Evolutionary conservation across 2,113 vertebrate genomes (phyloP), one percentile per base, ranked within the genome.

Genomic region (Indicator maculatus): DNA sequence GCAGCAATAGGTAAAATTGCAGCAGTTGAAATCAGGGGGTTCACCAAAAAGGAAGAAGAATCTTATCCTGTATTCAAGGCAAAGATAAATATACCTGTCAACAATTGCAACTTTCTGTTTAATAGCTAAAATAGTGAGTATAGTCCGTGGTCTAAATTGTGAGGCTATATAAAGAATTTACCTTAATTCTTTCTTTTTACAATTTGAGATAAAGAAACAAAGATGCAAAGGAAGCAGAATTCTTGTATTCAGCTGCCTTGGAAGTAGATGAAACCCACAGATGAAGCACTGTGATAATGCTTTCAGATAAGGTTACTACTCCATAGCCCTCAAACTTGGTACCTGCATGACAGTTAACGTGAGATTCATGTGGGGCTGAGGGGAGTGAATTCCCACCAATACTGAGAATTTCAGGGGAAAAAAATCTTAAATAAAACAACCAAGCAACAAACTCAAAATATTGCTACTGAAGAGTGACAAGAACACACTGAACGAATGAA

Each of bases 131-230:
- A 74, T 44, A 50, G 66, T 70, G 77, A 90, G 66, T 70, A 26
- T 0, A 47, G 8, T 44, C 39, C 1, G 2, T 58, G 33, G 6
- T n/a, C 16, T 73, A 47, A 45, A 76, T 23, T 18, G 17, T 0
- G 1, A 80, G 7, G 9, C 12, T 8, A 0, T 4, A 6, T 19
- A 14, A 61, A 17, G 61, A 56, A 8, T 63, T 86, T 36, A 52
- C 21, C 19, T n/a, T 23, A 80, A 83, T 63, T 73, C 26, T 70
- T 75, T 65, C 36, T 52, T 38, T 53, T 75, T 18, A 30, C 39
- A 58, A 9, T 45, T 3, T 63, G 12, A 71, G 47, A 65, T 17
- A 36, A 24, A 26, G 47, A 47, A 31, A 41, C 44, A 71, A 83
- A 83, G 20, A 26, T 67, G 41, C 28, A 41, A 41, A 73, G 19